phyloP scores from a whole-genome alignment of 2,113 vertebrate genomes.

The Pterophyllum scalare region DNA sequence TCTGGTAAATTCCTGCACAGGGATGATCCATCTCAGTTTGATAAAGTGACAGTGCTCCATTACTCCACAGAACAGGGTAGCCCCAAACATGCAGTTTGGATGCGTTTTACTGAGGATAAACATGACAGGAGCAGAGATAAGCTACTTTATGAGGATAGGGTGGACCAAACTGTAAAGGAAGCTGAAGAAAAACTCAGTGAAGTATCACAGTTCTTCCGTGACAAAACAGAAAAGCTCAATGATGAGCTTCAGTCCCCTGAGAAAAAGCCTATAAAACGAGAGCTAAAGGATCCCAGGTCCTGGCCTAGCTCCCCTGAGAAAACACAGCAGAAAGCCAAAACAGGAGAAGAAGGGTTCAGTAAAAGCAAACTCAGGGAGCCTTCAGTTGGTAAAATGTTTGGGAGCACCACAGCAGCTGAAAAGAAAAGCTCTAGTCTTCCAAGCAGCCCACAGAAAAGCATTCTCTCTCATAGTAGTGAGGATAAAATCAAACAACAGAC shows the following conservation, averaged over 20 bases:
- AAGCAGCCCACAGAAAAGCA: conserved; percentile 87
- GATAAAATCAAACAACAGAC: conserved; percentile 80
- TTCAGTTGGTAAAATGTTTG: conserved; percentile 78
- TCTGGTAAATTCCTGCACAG: conserved; percentile 86
- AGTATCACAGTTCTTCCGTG: conserved; percentile 98
- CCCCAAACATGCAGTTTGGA: conserved; percentile 96
- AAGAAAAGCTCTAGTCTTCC: conserved; percentile 86
- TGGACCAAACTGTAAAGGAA: conserved; percentile 98
- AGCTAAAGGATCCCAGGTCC: conserved; percentile 84
- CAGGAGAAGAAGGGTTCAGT: conserved; percentile 79
- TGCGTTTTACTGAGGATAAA: conserved; percentile 97
- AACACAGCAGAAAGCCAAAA: conserved; percentile 78
- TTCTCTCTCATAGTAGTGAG: conserved; percentile 76
- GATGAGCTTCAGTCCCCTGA: conserved; percentile 98
- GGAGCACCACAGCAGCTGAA: conserved; percentile 81
- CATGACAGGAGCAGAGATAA: conserved; percentile 96
- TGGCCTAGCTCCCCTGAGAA: conserved; percentile 92
- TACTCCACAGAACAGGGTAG: conserved; percentile 94
- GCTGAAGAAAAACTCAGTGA: conserved; percentile 98
- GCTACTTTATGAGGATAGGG: conserved; percentile 95
- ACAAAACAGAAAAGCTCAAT: conserved; percentile 98
- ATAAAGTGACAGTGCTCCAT: conserved; percentile 97
- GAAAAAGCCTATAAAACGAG: conserved; percentile 88
- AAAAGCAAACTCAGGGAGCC: conserved; percentile 82
- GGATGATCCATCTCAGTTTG: conserved; percentile 89